These are phyloP conservation scores for Hippocampus zosterae DNA, from an alignment of 2,113 vertebrate species.

Conservation along the genomic window DNA sequence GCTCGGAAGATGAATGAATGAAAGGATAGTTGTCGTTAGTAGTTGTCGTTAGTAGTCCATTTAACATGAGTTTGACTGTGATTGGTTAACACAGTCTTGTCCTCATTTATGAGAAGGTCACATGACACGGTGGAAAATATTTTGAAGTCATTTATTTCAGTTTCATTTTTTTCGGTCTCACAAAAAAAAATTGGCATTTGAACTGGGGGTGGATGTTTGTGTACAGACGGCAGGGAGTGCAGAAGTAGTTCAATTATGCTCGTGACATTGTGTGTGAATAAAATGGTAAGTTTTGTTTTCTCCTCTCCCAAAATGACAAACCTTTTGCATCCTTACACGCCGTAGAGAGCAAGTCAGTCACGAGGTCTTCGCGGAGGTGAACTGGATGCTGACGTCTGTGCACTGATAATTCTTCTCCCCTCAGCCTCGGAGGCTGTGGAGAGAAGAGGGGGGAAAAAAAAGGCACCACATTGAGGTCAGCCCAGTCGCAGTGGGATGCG, in stretches of 20 bases:
- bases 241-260: background rate
- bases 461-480: slow-evolving; percentile 38
- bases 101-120: too few species aligned
- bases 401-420: slow-evolving; percentile 30
- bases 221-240: background rate
- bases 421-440: slow-evolving; percentile 31
- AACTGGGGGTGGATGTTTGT: background rate
- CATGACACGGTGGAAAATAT: too few species aligned
- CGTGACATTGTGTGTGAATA: background rate
- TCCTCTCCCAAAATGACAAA: background rate
- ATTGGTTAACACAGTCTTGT: too few species aligned
- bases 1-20: too few species aligned
- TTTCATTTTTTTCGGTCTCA: background rate
- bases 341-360: background rate
- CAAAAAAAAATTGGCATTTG: background rate
- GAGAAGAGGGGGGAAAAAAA: slow-evolving; percentile 36
- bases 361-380: slow-evolving; percentile 11
- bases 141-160: background rate
- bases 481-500: slow-evolving; percentile 53
- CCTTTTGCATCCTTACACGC: background rate
- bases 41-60: too few species aligned
- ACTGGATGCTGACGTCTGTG: slow-evolving; percentile 18
- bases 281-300: background rate
- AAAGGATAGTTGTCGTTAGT: too few species aligned
- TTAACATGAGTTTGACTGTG: too few species aligned